Percentiles rank a stretch among this genome's conserved stretches.
Conservation (phyloP, 2,113 vertebrate genomes). For the Telmatochromis sp. region DNA sequence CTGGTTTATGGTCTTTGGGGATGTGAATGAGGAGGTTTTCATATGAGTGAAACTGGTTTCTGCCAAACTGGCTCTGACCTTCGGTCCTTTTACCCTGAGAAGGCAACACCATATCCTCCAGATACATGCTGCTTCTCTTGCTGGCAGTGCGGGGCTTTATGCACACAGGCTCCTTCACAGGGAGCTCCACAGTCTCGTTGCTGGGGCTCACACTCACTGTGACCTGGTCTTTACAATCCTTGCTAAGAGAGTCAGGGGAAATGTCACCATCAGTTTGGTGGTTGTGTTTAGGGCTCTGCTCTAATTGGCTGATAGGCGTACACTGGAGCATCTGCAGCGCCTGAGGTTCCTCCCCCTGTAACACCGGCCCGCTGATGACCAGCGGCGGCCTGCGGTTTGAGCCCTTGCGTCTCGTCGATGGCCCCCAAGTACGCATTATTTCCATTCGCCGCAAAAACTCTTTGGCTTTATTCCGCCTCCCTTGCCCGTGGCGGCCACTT, state of each 20-base stretch:
- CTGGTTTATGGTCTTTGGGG: conserved; percentile 96
- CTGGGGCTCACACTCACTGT: conserved; percentile 8
- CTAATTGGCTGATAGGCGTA: conserved; percentile 76
- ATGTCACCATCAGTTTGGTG: background rate
- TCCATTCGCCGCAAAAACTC: conserved; percentile 92
- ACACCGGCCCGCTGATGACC: conserved; percentile 81
- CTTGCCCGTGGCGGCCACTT: conserved; percentile 76
- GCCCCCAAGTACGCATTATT: conserved; percentile 79
- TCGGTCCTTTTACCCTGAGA: conserved; percentile 65
- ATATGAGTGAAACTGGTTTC: conserved; percentile 84
- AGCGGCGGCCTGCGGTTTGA: conserved; percentile 59
- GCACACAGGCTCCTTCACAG: conserved; percentile 61
- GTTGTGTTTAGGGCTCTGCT: conserved; percentile 30
- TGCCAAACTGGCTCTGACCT: conserved; percentile 66
- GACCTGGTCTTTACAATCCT: background rate
- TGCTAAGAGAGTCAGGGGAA: background rate
- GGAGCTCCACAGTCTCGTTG: conserved; percentile 45
- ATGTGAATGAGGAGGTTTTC: conserved; percentile 89
- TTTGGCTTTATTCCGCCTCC: conserved; percentile 80
- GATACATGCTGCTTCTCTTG: conserved; percentile 88
- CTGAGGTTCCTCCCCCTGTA: conserved; percentile 83
- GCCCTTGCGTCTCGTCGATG: conserved; percentile 74
- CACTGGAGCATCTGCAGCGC: conserved; percentile 79
- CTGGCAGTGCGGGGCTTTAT: conserved; percentile 71
- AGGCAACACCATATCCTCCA: conserved; percentile 86